Evolutionary conservation across 2,113 vertebrate genomes (phyloP).

Genomic region (Thermophis baileyi): DNA sequence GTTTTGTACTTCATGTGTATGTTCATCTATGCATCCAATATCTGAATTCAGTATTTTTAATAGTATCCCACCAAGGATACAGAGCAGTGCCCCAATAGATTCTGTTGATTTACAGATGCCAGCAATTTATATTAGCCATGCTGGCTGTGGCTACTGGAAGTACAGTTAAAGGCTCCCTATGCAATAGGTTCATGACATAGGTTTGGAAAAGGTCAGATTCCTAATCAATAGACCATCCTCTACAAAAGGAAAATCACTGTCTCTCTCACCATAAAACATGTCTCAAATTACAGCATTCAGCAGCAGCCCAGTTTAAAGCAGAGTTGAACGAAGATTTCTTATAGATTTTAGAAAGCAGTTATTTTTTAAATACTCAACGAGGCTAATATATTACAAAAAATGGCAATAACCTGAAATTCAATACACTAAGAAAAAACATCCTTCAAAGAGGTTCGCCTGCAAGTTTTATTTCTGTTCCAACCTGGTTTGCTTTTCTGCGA

Average conservation of each 20-base stretch:
- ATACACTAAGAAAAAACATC: neutral
- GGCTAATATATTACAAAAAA: neutral
- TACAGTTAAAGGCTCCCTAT: neutral
- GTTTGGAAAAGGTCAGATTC: neutral
- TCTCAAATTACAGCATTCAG: neutral
- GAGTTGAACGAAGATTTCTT: neutral
- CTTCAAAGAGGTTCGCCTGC: neutral
- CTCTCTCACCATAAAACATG: neutral
- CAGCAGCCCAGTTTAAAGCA: neutral
- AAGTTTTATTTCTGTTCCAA: neutral
- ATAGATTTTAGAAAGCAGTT: neutral
- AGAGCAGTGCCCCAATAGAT: neutral
- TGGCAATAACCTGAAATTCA: neutral
- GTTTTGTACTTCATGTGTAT: neutral
- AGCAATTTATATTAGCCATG: neutral
- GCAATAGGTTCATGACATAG: neutral
- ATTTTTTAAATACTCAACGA: neutral
- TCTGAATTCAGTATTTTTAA: neutral
- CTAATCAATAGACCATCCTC: neutral
- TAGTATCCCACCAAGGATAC: neutral
- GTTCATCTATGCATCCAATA: neutral
- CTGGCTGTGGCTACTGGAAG: neutral
- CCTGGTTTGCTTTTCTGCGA: neutral
- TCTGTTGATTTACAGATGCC: neutral
- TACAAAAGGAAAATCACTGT: neutral